phyloP scores from a whole-genome alignment of 2,888 invertebrate genomes.

The Nemurella pictetii region DNA sequence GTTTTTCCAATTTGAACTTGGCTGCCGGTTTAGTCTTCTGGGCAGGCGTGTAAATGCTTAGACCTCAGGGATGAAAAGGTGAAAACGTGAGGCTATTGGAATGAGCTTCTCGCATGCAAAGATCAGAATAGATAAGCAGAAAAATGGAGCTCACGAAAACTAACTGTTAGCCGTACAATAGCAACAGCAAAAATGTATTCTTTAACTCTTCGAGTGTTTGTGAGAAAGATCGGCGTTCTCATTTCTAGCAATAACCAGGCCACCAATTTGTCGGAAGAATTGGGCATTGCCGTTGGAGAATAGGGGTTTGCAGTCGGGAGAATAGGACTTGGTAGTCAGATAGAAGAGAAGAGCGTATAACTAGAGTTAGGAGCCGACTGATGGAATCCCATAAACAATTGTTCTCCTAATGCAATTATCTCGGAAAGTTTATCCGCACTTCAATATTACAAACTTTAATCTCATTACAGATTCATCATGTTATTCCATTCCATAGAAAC shows the following conservation, averaged over 20 bases:
- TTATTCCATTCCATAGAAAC: constrained; percentile 22
- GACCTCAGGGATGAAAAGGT: background rate
- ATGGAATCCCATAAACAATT: constrained; percentile 20
- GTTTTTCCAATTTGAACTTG: background rate
- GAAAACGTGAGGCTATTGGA: background rate
- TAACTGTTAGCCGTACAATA: background rate
- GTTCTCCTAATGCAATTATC: constrained; percentile 19
- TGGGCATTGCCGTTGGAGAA: too few relatives aligned
- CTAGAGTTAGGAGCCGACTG: background rate
- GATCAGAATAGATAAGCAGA: constrained; percentile 7
- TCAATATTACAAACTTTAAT: constrained; percentile 33
- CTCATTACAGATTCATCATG: constrained; percentile 35
- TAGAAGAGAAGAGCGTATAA: background rate
- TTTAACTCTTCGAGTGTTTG: background rate
- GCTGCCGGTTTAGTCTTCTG: background rate
- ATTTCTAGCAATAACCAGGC: background rate
- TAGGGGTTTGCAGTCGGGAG: background rate
- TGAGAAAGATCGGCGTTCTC: background rate
- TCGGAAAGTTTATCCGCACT: constrained; percentile 7
- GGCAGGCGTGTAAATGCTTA: background rate
- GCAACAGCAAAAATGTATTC: constrained; percentile 1
- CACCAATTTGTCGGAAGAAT: background rate
- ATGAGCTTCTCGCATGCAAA: constrained; percentile 27
- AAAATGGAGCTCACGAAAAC: constrained; percentile 8
- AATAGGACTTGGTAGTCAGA: background rate